Base-by-base conservation (phyloP, 2,888 invertebrate genomes). In the Cheilosia vulpina region DNA sequence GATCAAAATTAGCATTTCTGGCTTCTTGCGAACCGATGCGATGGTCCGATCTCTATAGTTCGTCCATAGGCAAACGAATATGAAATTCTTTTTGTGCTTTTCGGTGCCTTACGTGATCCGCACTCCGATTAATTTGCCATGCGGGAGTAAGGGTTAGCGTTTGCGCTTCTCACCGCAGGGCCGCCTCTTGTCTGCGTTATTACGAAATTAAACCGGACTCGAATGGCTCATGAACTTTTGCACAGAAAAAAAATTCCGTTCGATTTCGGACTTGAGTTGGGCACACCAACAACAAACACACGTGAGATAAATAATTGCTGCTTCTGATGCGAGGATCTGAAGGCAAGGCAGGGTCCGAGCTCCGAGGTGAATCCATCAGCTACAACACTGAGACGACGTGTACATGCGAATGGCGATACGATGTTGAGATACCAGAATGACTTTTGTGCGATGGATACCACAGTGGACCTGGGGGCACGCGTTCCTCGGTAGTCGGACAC, bases 121-220 rank as follows among this genome's bases (percentile, higher is more conserved):
- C 83, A 84, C 73, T 84, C 63, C 69, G 79, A 84, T 75, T 75
- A 79, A 84, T 79, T 75, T 53, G 50, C 79, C 79, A 69, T 69
- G 83, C 79, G 83, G 83, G 83, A 79, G 83, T 79, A 83, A 79
- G 83, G 83, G 83, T 79, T 84, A 79, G 73, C 47, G 53, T 47
- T 9, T 31, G 45, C 66, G 62, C 43, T 58, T 27, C 41, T 53
- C 55, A 38, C 60, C n/a, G 52, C n/a, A 58, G 52, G 72, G 52
- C n/a, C 77, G 53, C 27, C n/a, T 24, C 53, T n/a, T 52, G 57
- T 57, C 57, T 63, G 38, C 38, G 72, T 72, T 78, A 52, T 83
- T 83, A 83, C 66, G 72, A 83, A 83, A 83, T 73, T 73, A 78
- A 83, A 83, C 82, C 82, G 82, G 82, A 83, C 72, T 83, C 82